Base-by-base conservation (phyloP, 2,797 vertebrate species). In the Podarcis lilfordi region DNA sequence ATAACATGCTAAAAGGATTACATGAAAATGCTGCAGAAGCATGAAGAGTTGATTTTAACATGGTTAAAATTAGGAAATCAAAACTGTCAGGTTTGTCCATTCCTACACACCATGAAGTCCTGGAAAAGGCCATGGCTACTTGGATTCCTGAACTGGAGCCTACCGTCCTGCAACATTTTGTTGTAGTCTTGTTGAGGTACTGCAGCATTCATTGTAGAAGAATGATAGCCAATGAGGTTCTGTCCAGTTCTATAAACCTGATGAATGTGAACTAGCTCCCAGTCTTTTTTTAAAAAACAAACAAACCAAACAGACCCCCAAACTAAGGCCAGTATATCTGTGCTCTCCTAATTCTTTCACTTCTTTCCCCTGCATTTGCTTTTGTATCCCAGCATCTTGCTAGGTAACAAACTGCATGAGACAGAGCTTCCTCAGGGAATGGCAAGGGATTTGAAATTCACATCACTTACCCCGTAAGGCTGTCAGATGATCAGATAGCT, bases 401-500 rank as follows among this genome's bases (percentile, higher is more conserved):
- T 95, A 94, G 94, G 88, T 81, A 85, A 86, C 77, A 93, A 92
- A 94, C 90, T 92, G 87, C 45, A 89, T 82, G 85, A 95, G 90
- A 93, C 90, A 94, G 88, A 89, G 45, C 37, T 91, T 95, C 94
- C 94, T 89, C 0, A 0, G 95, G 95, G 93, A 92, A 91, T 90
- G 91, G 91, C 80, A 43, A 88, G 77, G 90, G 92, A 94, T 95
- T 97, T 95, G 93, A 96, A 96, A 96, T 96, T 96, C 94, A 91
- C 94, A 95, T 96, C 95, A 95, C 92, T 94, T 92, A 61, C 90
- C 92, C 95, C 91, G 91, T 94, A 95, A 95, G 92, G 92, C 94
- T 96, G 96, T 96, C 96, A 97, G 96, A 96, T 95, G 93, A 96
- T 95, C 94, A 94, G 95, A 96, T 95, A 95, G 93, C 93, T 35